Evolutionary conservation across 2,888 invertebrate species (phyloP), one percentile per base, ranked within the genome.

Genomic region (Epiperipatus broadwayi): DNA sequence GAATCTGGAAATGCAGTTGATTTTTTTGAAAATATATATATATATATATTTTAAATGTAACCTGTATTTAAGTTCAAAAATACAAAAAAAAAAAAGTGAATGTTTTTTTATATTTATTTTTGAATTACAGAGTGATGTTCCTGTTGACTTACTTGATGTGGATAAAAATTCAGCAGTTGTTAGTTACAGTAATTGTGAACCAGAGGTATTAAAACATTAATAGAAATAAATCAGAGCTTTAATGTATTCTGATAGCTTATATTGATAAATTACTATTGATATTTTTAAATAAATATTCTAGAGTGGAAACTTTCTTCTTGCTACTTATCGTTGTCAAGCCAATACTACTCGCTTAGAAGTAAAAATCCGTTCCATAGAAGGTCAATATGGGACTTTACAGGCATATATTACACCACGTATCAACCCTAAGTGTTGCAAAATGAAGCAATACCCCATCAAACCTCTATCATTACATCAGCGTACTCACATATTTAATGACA

Each of bases 281-380:
- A n/a, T n/a, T n/a, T n/a, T n/a, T n/a, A n/a, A n/a, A n/a, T n/a
- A n/a, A n/a, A 8, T 7, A 29, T 55, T 56, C 4, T 46, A 72
- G 70, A 66, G 65, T 52, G 74, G 73, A 18, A 77, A 78, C 58
- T 70, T 66, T 46, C 60, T 79, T 35, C 58, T 87, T 44, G 84
- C 81, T 7, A 87, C 87, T 2, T 84, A 87, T 53, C 70, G 87
- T 43, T 91, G 91, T 56, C 89, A 91, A 65, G 75, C 85, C 10
- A 85, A 87, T 49, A 85, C 84, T 0, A 83, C 81, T 46, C 68
- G 84, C 32, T 64, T 93, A 42, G 87, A 89, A 65, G 67, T 91
- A 45, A 75, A 78, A 57, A 69, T 91, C 47, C 70, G 78, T 37
- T 75, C 78, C 2, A 71, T 71, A 21, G 83, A 83, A 58, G 78